These are phyloP conservation scores for Macquaria ambigua DNA, from an alignment of 2,113 vertebrate species.

Conservation along the genomic window DNA sequence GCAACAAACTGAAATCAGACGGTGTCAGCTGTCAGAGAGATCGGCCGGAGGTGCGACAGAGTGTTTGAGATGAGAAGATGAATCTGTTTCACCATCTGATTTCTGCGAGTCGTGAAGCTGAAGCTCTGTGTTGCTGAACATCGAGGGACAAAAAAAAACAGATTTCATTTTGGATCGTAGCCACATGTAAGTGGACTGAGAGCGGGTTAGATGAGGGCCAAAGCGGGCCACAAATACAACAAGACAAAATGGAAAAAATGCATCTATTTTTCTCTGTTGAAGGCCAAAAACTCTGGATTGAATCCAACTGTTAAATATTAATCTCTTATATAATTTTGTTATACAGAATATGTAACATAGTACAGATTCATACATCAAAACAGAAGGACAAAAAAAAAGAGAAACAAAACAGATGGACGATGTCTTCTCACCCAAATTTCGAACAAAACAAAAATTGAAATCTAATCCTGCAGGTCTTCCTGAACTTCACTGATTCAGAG, in stretches of 20 bases:
- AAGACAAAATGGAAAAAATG: background rate
- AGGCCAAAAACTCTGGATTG: background rate
- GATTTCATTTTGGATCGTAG: background rate
- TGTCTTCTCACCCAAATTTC: background rate
- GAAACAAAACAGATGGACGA: background rate
- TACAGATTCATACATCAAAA: constrained; percentile 3
- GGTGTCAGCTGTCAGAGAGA: background rate
- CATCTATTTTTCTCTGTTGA: background rate
- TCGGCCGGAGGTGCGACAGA: background rate
- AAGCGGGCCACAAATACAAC: background rate
- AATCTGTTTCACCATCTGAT: background rate
- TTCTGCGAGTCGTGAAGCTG: background rate
- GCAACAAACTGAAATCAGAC: background rate
- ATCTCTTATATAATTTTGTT: constrained; percentile 35
- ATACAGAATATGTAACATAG: background rate
- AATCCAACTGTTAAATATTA: constrained; percentile 39
- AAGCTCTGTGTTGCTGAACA: background rate
- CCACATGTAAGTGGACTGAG: background rate
- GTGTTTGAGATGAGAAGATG: background rate
- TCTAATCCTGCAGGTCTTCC: background rate
- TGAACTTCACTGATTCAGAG: too few species aligned
- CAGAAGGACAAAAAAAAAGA: background rate
- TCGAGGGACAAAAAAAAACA: background rate
- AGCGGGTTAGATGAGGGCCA: background rate
- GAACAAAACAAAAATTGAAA: background rate